Evolutionary conservation across 2,888 invertebrate genomes (phyloP).

Genomic region (Drosophila parthenogenetica): DNA sequence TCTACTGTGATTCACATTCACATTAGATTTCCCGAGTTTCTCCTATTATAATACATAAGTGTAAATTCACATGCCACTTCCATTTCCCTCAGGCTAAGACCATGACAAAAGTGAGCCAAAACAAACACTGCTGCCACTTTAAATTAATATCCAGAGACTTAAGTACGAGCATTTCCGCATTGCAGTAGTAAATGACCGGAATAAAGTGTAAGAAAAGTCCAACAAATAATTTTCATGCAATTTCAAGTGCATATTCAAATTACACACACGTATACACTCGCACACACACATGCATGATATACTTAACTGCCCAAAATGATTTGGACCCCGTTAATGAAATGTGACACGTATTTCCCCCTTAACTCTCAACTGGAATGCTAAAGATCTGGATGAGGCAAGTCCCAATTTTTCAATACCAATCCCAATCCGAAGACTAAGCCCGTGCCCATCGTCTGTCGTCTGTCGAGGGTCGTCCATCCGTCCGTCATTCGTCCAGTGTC

Average conservation of each 20-base stretch:
- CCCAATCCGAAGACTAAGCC: constrained; percentile 34
- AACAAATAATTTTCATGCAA: constrained; percentile 69
- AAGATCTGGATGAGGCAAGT: constrained; percentile 18
- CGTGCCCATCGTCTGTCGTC: constrained; percentile 50
- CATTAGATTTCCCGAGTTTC: not conserved
- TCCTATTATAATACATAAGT: not conserved
- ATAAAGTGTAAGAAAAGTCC: constrained; percentile 60
- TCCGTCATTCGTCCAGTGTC: constrained; percentile 50
- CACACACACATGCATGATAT: constrained; percentile 30
- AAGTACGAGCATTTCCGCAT: constrained; percentile 65
- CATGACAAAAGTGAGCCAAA: constrained; percentile 57
- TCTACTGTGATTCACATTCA: not conserved
- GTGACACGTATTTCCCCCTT: constrained; percentile 74
- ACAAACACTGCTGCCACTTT: constrained; percentile 52
- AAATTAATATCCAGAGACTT: constrained; percentile 37
- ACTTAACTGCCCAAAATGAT: constrained; percentile 55
- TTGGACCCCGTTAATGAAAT: constrained; percentile 72
- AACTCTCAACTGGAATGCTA: constrained; percentile 38
- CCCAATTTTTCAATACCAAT: constrained; percentile 2
- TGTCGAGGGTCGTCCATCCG: constrained; percentile 1
- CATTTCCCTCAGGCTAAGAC: constrained; percentile 29
- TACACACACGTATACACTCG: constrained; percentile 47
- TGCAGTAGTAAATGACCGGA: constrained; percentile 47
- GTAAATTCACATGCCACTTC: constrained; percentile 25
- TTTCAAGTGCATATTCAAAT: constrained; percentile 78